Conservation (phyloP, 2,888 invertebrate genomes). For the Deilephila porcellus region DNA sequence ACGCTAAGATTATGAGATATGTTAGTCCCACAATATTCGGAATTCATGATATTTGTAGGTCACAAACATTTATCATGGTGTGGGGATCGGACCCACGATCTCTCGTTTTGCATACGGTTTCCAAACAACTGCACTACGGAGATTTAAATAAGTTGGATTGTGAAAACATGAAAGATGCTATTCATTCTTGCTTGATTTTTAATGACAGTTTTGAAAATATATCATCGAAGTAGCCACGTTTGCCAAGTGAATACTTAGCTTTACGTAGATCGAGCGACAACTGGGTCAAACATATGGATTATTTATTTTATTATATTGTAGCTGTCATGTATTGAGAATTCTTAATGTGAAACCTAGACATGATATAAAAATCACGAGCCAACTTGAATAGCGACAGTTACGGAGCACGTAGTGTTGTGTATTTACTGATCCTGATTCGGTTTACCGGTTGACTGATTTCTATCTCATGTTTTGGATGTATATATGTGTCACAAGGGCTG, state of each 20-base stretch:
- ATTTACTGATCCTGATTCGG: neutral
- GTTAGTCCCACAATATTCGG: no score
- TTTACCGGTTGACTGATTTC: neutral
- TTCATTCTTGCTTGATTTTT: no score
- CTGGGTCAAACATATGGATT: constrained; percentile 15
- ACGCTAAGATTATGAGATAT: no score
- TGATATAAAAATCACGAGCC: neutral
- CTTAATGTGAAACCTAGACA: neutral
- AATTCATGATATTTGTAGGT: no score
- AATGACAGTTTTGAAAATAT: no score
- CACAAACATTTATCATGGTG: no score
- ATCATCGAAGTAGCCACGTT: no score
- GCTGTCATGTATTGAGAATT: constrained; percentile 3
- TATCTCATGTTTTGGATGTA: neutral
- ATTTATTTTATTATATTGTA: constrained; percentile 14
- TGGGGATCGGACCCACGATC: no score
- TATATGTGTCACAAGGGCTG: neutral
- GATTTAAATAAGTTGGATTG: no score
- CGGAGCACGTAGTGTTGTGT: neutral
- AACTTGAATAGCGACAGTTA: neutral
- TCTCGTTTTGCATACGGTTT: no score
- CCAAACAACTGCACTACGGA: no score
- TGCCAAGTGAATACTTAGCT: neutral
- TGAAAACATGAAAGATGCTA: no score
- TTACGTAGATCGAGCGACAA: constrained; percentile 6